These are phyloP conservation scores for Diplogasteroides magnus DNA, from an alignment of 1,140 invertebrate species.

Conservation along the genomic window DNA sequence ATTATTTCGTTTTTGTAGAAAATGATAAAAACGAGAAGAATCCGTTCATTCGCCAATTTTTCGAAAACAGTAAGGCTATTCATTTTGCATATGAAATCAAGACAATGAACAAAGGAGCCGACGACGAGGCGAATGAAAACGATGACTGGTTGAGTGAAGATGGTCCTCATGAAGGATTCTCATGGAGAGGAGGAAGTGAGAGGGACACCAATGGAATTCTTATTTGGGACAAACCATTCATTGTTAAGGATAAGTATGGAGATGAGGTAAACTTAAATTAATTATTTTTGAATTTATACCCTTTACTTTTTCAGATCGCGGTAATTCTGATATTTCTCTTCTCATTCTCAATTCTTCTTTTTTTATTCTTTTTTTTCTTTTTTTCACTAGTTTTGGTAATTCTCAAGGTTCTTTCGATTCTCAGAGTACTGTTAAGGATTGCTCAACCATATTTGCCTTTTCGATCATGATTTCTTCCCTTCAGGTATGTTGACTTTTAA, in stretches of 20 bases:
- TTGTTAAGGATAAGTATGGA: slow-evolving; percentile 46
- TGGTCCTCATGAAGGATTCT: slow-evolving; percentile 58
- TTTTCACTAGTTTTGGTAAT: no score
- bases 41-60: no score
- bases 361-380: no score
- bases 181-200: slow-evolving; percentile 61
- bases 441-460: slow-evolving; percentile 75
- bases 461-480: slow-evolving; percentile 63
- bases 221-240: slow-evolving; percentile 62
- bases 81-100: no score
- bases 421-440: slow-evolving; percentile 87
- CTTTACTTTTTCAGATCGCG: slow-evolving; percentile 61
- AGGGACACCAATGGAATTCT: slow-evolving; percentile 62
- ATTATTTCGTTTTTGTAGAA: no score
- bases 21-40: no score
- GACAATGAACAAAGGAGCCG: no score
- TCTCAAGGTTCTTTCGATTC: slow-evolving; percentile 96
- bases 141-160: slow-evolving; percentile 42
- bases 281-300: not conserved
- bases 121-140: not conserved
- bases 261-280: slow-evolving; percentile 34
- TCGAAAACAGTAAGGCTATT: no score
- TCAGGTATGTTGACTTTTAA: slow-evolving; percentile 55
- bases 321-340: slow-evolving; percentile 83
- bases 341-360: no score